A percentile compares a stretch with the other conserved stretches of the same genome.
phyloP scores from a whole-genome alignment of 2,797 vertebrate genomes.

The Aselliscus stoliczkanus region DNA sequence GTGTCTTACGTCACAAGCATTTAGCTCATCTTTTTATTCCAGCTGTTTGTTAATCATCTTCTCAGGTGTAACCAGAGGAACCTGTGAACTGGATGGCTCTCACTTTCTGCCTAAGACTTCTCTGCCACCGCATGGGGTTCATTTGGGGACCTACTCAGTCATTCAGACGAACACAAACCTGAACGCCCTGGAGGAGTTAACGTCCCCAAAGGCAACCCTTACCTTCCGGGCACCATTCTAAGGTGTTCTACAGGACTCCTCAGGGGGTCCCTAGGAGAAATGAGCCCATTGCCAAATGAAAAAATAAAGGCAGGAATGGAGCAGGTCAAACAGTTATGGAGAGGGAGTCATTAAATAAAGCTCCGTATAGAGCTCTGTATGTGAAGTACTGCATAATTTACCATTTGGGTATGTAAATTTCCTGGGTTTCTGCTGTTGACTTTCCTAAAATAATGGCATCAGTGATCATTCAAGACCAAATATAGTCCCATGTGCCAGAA shows the following conservation, averaged over 20 bases:
- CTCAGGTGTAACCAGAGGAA: background rate
- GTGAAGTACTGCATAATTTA: background rate
- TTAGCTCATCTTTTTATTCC: background rate
- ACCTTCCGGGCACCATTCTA: background rate
- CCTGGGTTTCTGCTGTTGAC: background rate
- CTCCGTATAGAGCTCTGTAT: background rate
- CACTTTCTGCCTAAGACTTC: background rate
- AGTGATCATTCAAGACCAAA: background rate
- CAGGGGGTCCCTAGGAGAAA: background rate
- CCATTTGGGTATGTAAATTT: background rate
- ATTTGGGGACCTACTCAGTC: background rate
- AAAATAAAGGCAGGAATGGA: background rate
- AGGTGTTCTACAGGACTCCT: background rate
- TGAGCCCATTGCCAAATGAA: background rate
- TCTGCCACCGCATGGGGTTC: background rate
- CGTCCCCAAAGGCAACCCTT: background rate
- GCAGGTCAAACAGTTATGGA: background rate
- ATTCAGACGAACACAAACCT: background rate
- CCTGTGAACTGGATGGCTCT: background rate
- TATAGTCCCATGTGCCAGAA: background rate
- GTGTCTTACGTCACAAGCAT: background rate
- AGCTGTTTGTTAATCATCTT: background rate
- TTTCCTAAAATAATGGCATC: background rate
- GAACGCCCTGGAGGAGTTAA: background rate
- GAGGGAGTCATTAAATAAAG: background rate